phyloP scores from a whole-genome alignment of 2,797 vertebrate genomes.

The Ciconia nigra region DNA sequence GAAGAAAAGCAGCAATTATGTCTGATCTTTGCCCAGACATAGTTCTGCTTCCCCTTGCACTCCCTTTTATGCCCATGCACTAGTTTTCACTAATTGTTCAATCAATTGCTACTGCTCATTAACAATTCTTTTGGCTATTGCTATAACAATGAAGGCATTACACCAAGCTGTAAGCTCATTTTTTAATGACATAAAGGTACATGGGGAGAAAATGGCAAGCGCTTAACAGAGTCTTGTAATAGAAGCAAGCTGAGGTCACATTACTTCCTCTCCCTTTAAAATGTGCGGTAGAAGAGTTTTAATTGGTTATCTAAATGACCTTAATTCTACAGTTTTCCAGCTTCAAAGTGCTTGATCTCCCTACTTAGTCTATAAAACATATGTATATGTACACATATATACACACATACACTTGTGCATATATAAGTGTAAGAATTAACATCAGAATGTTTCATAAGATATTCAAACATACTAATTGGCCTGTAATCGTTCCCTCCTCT shows the following conservation, averaged over 20 bases:
- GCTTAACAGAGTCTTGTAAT: not conserved
- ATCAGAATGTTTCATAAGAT: not conserved
- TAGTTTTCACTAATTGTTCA: not conserved
- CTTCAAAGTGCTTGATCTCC: not conserved
- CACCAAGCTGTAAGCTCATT: not conserved
- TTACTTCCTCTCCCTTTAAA: not conserved
- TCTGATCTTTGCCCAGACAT: not conserved
- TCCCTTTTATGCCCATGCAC: not conserved
- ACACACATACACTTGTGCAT: not conserved
- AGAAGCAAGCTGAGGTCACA: not conserved
- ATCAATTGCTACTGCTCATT: not conserved
- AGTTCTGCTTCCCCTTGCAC: not conserved
- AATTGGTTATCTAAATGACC: not conserved
- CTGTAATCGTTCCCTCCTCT: not conserved
- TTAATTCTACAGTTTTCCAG: not conserved
- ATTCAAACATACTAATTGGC: not conserved
- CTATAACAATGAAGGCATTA: not conserved
- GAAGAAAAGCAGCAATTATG: not conserved
- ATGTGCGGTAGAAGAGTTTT: not conserved
- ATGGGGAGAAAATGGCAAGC: not conserved
- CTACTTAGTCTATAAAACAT: not conserved
- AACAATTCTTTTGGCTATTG: not conserved
- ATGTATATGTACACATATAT: not conserved
- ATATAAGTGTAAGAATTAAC: not conserved
- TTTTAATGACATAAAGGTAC: not conserved